Percentiles rank a stretch among this genome's conserved stretches.
phyloP scores from a whole-genome alignment of 2,797 vertebrate species.

The Discoglossus pictus region DNA sequence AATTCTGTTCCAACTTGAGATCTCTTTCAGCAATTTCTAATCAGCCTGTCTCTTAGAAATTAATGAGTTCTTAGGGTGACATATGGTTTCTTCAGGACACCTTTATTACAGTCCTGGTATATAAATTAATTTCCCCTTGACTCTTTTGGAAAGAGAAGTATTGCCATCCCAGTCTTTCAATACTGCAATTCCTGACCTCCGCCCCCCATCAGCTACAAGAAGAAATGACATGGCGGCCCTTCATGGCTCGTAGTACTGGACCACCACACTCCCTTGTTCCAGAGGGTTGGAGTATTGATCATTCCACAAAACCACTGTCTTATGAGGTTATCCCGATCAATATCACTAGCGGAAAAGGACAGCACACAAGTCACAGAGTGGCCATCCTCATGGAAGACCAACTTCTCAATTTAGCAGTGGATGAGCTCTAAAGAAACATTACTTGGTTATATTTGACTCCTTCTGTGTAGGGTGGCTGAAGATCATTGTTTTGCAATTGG shows the following conservation, averaged over 20 bases:
- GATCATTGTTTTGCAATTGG: slow-evolving; percentile 28
- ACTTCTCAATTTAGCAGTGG: slow-evolving; percentile 49
- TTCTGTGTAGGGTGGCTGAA: slow-evolving; percentile 3
- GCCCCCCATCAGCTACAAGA: slow-evolving; percentile 6
- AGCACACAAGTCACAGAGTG: slow-evolving; percentile 1
- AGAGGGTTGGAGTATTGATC: slow-evolving; percentile 31
- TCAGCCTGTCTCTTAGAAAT: slow-evolving; percentile 8
- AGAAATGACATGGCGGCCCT: not conserved
- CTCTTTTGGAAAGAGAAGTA: not conserved
- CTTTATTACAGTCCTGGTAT: not conserved
- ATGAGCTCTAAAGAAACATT: slow-evolving; percentile 44
- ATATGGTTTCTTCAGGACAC: not conserved
- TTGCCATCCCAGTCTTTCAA: slow-evolving; percentile 11
- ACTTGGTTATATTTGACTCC: slow-evolving; percentile 21
- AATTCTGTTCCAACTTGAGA: not conserved
- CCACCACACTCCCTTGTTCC: slow-evolving; percentile 22
- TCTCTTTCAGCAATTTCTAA: not conserved
- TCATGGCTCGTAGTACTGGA: slow-evolving; percentile 6
- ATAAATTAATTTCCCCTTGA: slow-evolving; percentile 19
- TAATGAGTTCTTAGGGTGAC: slow-evolving; percentile 20
- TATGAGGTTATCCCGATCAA: slow-evolving; percentile 43
- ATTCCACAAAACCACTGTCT: slow-evolving; percentile 8
- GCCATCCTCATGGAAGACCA: slow-evolving; percentile 32
- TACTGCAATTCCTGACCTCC: slow-evolving; percentile 43
- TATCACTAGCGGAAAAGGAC: slow-evolving; percentile 10